A percentile compares a stretch with the other conserved stretches of the same genome.
These are phyloP conservation scores for Hermaeophaga mercurialis DNA, from an alignment of 2,888 invertebrate genomes.

Conservation along the genomic window DNA sequence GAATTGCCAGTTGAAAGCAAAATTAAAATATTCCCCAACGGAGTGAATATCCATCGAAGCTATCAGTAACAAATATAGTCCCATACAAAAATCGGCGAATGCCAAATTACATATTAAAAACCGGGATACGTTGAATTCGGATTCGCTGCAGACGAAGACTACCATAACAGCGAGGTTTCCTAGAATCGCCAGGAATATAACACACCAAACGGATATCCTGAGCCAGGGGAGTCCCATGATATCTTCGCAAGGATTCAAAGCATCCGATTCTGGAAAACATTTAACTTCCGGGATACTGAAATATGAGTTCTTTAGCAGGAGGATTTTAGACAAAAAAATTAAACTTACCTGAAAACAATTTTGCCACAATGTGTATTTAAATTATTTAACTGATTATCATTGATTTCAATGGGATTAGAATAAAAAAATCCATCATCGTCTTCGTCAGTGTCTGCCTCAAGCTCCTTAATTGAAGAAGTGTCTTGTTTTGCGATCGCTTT, in stretches of 20 bases:
- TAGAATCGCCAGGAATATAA: constrained; percentile 78
- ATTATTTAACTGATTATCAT: constrained; percentile 35
- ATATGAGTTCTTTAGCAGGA: constrained; percentile 13
- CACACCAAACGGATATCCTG: constrained; percentile 84
- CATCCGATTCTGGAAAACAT: constrained; percentile 78
- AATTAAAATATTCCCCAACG: constrained; percentile 86
- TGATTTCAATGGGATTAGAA: constrained; percentile 36
- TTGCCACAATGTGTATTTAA: constrained; percentile 41
- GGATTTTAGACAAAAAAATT: not conserved
- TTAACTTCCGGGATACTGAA: constrained; percentile 60
- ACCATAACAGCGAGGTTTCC: constrained; percentile 84
- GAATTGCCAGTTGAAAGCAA: constrained; percentile 89
- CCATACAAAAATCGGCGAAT: constrained; percentile 87
- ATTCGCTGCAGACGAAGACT: constrained; percentile 69
- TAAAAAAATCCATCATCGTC: constrained; percentile 42
- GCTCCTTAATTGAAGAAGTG: not conserved
- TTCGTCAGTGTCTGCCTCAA: constrained; percentile 17
- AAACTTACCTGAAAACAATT: constrained; percentile 39
- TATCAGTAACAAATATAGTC: constrained; percentile 80
- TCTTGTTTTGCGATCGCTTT: constrained; percentile 34
- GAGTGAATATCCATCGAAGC: constrained; percentile 85
- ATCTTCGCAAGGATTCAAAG: constrained; percentile 87
- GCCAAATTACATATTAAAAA: constrained; percentile 84
- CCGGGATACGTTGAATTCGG: constrained; percentile 64
- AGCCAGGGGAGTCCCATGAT: constrained; percentile 84